Base-by-base conservation (phyloP, 2,113 vertebrate species). In the Plestiodon gilberti region DNA sequence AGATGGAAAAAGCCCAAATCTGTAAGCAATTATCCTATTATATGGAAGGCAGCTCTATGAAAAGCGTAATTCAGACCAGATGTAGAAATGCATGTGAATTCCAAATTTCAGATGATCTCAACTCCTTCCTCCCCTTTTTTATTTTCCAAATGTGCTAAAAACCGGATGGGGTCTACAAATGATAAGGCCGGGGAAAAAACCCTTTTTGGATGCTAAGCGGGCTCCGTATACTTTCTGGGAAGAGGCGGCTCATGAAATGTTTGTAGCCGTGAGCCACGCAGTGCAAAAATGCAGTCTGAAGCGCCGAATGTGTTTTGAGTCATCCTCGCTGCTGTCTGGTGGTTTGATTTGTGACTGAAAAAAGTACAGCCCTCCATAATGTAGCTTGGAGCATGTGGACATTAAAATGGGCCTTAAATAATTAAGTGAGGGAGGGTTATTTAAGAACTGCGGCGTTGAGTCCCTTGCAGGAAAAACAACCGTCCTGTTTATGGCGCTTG, bases 21-120 rank as follows among this genome's bases (percentile, higher is more conserved):
- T 97, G 96, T 90, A 96, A 97, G 95, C 96, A 96, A 96, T 97
- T 97, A 97, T 95, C 96, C 94, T 96, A 95, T 95, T 95, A 95
- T 94, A 96, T 96, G 95, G 96, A 96, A 96, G 95, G 93, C 93
- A 91, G 91, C 62, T 94, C 86, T 89, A 95, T 95, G 95, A 94
- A 93, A 93, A 95, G 94, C 95, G 95, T 97, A 96, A 97, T 95
- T 96, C 95, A 95, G 92, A 96, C 95, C 96, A 97, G 96, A 96
- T 97, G 96, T 95, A 95, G 94, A 96, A 97, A 96, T 95, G 95
- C 94, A 96, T 96, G 95, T 86, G 95, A 94, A 95, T 96, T 96
- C 95, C 91, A 95, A 94, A 92, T 96, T 93, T 91, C 59, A 92
- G 94, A 96, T 96, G 96, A 96, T 96, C 96, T 96, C 96, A 96